These are phyloP conservation scores for Drosophila jambulina DNA, from an alignment of 1,140 invertebrate species.

Conservation along the genomic window DNA sequence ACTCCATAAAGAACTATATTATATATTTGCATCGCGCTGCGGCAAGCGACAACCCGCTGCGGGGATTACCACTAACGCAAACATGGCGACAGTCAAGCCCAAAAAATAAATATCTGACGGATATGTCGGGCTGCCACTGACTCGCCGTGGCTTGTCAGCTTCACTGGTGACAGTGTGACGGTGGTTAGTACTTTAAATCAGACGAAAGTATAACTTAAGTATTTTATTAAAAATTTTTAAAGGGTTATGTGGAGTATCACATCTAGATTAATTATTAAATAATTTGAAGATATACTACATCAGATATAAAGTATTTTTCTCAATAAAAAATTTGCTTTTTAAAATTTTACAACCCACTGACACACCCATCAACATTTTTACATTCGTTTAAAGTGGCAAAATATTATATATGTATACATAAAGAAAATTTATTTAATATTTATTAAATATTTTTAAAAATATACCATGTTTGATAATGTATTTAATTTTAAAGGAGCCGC, in stretches of 20 bases:
- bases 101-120: constrained; percentile 49
- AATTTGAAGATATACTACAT: no score
- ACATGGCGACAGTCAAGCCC: constrained; percentile 74
- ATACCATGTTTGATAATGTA: no score
- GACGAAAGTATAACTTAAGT: not conserved
- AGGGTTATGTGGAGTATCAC: not conserved
- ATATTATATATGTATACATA: not conserved
- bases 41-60: constrained; percentile 74
- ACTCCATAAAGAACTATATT: constrained; percentile 61
- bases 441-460: not conserved
- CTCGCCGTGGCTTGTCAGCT: constrained; percentile 79
- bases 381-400: not conserved
- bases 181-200: not conserved
- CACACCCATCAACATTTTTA: not conserved
- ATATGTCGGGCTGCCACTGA: constrained; percentile 64
- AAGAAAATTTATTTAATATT: not conserved
- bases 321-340: no score
- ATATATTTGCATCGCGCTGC: constrained; percentile 76
- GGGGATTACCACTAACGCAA: constrained; percentile 75
- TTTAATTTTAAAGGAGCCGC: not conserved
- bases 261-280: no score
- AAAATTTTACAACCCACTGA: no score
- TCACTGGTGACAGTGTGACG: constrained; percentile 41
- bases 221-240: not conserved
- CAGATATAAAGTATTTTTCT: no score